Conservation (phyloP, 2,113 vertebrate genomes). For the Periophthalmodon schlosseri region DNA sequence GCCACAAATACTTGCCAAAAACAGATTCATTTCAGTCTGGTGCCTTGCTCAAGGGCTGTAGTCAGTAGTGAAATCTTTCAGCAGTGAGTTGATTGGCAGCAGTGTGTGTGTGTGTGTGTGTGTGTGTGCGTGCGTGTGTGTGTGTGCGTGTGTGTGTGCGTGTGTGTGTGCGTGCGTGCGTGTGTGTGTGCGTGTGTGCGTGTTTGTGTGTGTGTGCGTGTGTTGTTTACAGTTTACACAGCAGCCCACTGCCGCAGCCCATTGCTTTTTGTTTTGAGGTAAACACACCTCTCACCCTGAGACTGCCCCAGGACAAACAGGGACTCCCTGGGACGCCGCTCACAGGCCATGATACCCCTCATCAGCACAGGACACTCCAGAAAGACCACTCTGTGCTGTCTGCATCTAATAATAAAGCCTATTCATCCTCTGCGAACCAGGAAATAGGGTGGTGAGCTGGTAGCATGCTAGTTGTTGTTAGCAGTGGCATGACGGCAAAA, state of each 20-base stretch:
- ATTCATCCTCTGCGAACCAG: too few species aligned
- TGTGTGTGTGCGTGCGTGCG: background rate
- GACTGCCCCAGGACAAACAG: constrained; percentile 50
- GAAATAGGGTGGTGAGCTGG: too few species aligned
- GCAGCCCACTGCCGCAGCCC: constrained; percentile 49
- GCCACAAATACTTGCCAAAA: too few species aligned
- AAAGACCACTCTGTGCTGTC: too few species aligned
- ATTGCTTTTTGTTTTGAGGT: constrained; percentile 64
- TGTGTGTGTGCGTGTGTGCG: background rate
- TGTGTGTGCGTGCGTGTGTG: too few species aligned
- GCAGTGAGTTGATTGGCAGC: constrained; percentile 4
- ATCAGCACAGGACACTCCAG: background rate
- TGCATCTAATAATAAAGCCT: too few species aligned
- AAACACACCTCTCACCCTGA: constrained; percentile 59
- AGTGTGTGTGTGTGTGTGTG: constrained; percentile 8
- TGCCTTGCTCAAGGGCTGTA: constrained; percentile 3
- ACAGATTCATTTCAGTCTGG: background rate
- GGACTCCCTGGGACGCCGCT: constrained; percentile 20
- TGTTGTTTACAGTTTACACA: constrained; percentile 62
- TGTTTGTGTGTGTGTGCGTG: constrained; percentile 11
- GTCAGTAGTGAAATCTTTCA: background rate
- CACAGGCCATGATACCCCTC: constrained; percentile 41
- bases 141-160: constrained; percentile 4
- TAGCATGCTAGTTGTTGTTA: too few species aligned
- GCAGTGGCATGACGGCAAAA: too few species aligned